Base-by-base conservation (phyloP, 1,140 invertebrate species). In the Cryptotermes secundus region DNA sequence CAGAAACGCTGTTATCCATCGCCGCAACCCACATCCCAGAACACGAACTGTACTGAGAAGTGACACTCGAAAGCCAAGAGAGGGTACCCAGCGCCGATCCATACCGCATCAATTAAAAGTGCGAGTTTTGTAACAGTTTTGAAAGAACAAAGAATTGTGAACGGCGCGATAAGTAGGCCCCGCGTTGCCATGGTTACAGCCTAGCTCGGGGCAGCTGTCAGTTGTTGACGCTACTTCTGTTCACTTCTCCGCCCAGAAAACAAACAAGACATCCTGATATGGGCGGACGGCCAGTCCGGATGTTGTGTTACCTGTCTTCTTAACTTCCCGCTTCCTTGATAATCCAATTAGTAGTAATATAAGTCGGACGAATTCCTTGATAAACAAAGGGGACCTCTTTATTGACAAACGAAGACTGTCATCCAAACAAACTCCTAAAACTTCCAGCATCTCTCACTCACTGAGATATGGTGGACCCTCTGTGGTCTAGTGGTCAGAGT, bases 171-270 rank as follows among this genome's bases (percentile, higher is more conserved):
- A 38, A 12, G 38, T 38, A 38, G 38, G 38, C 38, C n/a, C n/a
- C 12, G 38, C 12, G 4, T 38, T 38, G 38, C 38, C 12, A 38
- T 49, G 45, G 45, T 14, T 72, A 31, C 59, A 72, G 59, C 59
- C 59, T 4, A 49, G 45, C 45, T 49, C 45, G 45, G 45, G 45
- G 45, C 19, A 19, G 14, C 36, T 86, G 80, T 83, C 82, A 87
- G 84, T n/a, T 72, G 22, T 72, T 72, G 59, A 31, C 14, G 59
- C n/a, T 1, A 12, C 38, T 42, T 42, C 38, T 42, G 38, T 16
- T 49, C 45, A 49, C 22, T 1, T n/a, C 59, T 72, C 59, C 59
- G 26, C 59, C 59, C 59, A 72, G 59, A n/a, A 72, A 31, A 72
- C 59, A 72, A 72, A 72, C 59, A 72, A 26, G 7, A 26, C 26